Base-by-base conservation (phyloP, 64 coral and sea anemone genomes). In the Montipora cactus region DNA sequence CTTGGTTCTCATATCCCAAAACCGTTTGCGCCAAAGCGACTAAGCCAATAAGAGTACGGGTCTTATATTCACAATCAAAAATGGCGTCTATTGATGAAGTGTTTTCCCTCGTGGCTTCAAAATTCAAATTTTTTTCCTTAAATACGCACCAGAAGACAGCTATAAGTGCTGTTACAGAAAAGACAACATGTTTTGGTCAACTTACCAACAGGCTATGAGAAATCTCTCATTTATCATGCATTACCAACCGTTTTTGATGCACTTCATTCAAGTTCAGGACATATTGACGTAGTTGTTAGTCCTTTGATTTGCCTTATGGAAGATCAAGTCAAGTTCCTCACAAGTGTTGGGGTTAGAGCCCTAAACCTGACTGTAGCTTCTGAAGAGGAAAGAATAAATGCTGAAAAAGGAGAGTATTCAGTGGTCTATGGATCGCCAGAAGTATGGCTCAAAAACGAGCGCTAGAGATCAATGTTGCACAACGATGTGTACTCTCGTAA, bases 371-470 rank as follows among this genome's bases (percentile, higher is more conserved):
- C 44, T 76, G 50, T 48, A 45, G 64, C 52, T 76, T 57, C 9
- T 8, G 91, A 87, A 58, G 50, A 87, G 20, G 70, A 93, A 16
- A 49, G 28, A 9, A 70, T 11, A 9, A 37, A n/a, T 47, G 49
- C 49, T 45, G 81, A 86, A 93, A 21, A 49, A 68, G 81, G 91
- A 77, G 49, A 86, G 20, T 93, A 86, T 49, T 86, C 91, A 46
- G 19, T 93, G 3, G 91, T 93, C 3, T 93, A 87, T 66, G 81
- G 81, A 78, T 28, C 72, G 48, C 90, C 90, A 19, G 81, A 92
- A 84, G 79, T 80, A 3, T 85, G 66, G 80, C 79, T 89, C 7
- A 75, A 77, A 13, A 89, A 94, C 67, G 86, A 94, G 49, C 76
- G 87, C 5, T 94, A 87, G 93, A 49, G 87, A 75, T 47, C 46